Conservation (phyloP, 1,140 invertebrate genomes). For the Brachionus paranguensis region DNA sequence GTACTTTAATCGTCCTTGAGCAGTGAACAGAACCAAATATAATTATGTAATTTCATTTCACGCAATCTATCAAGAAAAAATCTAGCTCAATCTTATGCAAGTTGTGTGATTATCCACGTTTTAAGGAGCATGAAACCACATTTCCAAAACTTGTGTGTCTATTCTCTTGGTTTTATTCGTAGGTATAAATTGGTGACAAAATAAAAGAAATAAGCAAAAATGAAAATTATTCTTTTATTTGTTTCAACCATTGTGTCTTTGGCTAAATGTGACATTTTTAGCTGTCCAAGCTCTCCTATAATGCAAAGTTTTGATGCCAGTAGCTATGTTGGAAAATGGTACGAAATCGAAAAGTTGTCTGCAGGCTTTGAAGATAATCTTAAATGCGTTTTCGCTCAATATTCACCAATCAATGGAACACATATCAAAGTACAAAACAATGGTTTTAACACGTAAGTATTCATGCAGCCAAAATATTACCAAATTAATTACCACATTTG, state of each 20-base stretch:
- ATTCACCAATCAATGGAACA: background rate
- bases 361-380: conserved; percentile 31
- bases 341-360: conserved; percentile 25
- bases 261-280: background rate
- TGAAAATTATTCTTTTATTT: background rate
- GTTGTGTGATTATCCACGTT: background rate
- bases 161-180: background rate
- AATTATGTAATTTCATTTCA: background rate
- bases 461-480: background rate
- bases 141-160: background rate
- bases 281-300: background rate
- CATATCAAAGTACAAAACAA: conserved; percentile 5
- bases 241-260: background rate
- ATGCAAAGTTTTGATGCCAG: background rate
- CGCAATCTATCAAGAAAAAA: background rate
- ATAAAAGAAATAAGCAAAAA: background rate
- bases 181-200: background rate
- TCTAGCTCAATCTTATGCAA: background rate
- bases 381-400: conserved; percentile 7
- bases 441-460: conserved; percentile 17
- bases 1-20: background rate
- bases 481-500: background rate
- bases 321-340: conserved; percentile 39
- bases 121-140: background rate
- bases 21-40: background rate